Evolutionary conservation across 2,797 vertebrate genomes (phyloP).

Genomic region (Sebastes minor): DNA sequence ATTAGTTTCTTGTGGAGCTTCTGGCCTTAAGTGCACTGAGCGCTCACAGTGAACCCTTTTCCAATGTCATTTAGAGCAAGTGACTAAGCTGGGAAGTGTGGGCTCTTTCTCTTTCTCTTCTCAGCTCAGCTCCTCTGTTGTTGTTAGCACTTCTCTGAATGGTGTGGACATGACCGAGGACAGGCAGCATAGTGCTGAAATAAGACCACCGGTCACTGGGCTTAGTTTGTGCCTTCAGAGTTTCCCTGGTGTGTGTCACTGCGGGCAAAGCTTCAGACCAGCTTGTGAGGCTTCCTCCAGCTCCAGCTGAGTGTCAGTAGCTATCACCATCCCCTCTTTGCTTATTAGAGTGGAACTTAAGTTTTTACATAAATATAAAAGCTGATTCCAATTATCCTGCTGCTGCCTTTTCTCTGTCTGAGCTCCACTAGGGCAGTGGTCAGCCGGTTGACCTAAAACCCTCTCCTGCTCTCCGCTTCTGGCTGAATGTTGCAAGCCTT

Average conservation of each 20-base stretch:
- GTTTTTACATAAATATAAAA: slow-evolving; percentile 30
- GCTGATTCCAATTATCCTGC: slow-evolving; percentile 33
- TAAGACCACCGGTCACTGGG: slow-evolving; percentile 22
- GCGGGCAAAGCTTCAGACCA: slow-evolving; percentile 2
- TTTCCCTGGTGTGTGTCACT: slow-evolving; percentile 45
- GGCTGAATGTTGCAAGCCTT: slow-evolving; percentile 39
- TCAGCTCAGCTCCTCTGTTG: slow-evolving; percentile 41
- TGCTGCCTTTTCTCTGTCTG: slow-evolving; percentile 19
- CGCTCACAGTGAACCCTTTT: slow-evolving; percentile 37
- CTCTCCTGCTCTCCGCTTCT: slow-evolving; percentile 41
- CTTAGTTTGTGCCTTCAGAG: slow-evolving; percentile 26
- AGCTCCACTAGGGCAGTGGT: slow-evolving; percentile 25
- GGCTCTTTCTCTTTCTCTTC: slow-evolving; percentile 31
- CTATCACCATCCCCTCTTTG: slow-evolving; percentile 11
- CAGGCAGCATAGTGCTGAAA: slow-evolving; percentile 43
- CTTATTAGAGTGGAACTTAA: slow-evolving; percentile 31
- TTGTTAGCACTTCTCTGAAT: slow-evolving; percentile 50
- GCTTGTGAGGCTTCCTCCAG: slow-evolving; percentile 20
- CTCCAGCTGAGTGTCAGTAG: slow-evolving; percentile 17
- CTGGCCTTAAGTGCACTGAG: slow-evolving; percentile 28
- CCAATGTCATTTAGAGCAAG: slow-evolving; percentile 43
- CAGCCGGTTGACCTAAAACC: slow-evolving; percentile 46
- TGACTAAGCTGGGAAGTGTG: slow-evolving; percentile 34
- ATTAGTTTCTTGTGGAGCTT: slow-evolving; percentile 22
- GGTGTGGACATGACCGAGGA: slow-evolving; percentile 38